These are phyloP conservation scores for Aspidapion aeneum DNA, from an alignment of 2,888 invertebrate species.

Conservation along the genomic window DNA sequence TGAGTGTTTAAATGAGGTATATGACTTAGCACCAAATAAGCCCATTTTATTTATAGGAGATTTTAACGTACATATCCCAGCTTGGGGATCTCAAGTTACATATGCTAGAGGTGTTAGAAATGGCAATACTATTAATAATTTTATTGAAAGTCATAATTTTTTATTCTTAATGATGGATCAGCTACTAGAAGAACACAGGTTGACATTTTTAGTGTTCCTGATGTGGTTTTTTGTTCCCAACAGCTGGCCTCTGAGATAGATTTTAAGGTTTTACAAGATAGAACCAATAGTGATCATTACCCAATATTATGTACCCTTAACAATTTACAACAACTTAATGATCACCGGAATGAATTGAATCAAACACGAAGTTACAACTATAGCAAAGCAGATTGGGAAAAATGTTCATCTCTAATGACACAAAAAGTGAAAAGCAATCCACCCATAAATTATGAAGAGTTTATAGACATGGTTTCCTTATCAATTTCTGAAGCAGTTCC, in stretches of 20 bases:
- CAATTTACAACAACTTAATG: neutral
- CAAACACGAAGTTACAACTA: neutral
- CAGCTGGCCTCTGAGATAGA: neutral
- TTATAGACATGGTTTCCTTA: neutral
- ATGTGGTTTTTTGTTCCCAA: neutral
- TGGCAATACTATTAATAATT: neutral
- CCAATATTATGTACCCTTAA: neutral
- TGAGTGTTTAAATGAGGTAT: neutral
- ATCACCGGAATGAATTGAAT: neutral
- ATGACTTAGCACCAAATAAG: neutral
- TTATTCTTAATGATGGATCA: neutral
- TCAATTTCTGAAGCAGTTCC: neutral
- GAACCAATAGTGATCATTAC: neutral
- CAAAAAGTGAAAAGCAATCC: neutral
- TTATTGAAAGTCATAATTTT: constrained; percentile 1
- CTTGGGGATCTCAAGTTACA: neutral
- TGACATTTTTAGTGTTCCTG: neutral
- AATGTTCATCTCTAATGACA: neutral
- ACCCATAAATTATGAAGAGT: neutral
- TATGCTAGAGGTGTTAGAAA: neutral
- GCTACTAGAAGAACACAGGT: neutral
- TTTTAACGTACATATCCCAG: neutral
- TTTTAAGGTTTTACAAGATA: neutral
- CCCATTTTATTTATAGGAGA: neutral
- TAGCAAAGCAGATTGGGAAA: neutral